These are phyloP conservation scores for Cephus rjabovi DNA, from an alignment of 2,888 invertebrate genomes.

Conservation along the genomic window DNA sequence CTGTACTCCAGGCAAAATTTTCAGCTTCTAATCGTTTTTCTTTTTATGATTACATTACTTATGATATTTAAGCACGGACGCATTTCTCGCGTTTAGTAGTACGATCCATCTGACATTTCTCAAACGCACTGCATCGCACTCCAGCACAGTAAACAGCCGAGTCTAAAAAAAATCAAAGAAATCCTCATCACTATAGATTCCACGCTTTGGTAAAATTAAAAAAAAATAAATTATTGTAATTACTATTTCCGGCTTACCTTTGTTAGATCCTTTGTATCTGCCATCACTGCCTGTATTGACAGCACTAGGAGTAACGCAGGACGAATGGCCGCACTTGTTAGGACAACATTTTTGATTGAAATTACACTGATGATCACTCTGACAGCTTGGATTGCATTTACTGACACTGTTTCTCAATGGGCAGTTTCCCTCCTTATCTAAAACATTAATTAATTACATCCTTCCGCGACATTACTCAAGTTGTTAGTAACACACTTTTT, in stretches of 20 bases:
- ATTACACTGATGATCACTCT: conserved; percentile 75
- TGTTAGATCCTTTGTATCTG: conserved; percentile 62
- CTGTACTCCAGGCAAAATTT: too few species aligned
- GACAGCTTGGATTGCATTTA: conserved; percentile 77
- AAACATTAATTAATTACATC: not conserved
- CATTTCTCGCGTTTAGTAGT: conserved; percentile 76
- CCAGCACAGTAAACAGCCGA: conserved; percentile 75
- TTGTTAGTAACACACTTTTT: too few species aligned
- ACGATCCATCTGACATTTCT: conserved; percentile 77
- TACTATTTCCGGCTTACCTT: conserved; percentile 31
- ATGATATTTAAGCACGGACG: conserved; percentile 68
- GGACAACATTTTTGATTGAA: conserved; percentile 77
- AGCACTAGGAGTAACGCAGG: conserved; percentile 71
- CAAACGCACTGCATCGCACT: conserved; percentile 75
- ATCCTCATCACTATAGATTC: conserved; percentile 35
- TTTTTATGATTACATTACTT: conserved; percentile 6
- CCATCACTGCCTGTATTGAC: conserved; percentile 47
- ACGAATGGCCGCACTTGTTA: conserved; percentile 77
- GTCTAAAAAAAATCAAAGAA: conserved; percentile 54
- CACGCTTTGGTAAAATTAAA: conserved; percentile 12
- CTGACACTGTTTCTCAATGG: conserved; percentile 75
- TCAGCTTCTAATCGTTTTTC: conserved; percentile 12
- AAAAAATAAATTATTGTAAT: conserved; percentile 18
- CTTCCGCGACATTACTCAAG: too few species aligned
- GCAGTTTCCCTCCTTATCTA: conserved; percentile 68